phyloP scores from a whole-genome alignment of 2,888 invertebrate genomes.

The Pheosia gnoma region DNA sequence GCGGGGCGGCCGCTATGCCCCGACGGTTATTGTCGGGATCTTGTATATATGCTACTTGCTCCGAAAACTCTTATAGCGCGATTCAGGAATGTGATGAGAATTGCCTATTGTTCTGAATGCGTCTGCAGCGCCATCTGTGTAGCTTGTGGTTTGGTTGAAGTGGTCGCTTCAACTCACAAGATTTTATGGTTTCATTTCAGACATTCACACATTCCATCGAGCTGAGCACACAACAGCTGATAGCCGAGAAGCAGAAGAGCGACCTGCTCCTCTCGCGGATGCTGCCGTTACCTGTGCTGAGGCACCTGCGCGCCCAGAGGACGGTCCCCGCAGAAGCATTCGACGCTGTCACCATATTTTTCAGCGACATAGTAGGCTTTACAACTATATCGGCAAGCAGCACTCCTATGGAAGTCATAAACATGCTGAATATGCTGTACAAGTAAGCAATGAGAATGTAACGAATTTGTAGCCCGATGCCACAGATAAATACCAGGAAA shows the following conservation, averaged over 20 bases:
- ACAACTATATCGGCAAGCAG: slow-evolving; percentile 85
- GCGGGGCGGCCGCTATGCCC: no score
- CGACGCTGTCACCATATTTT: slow-evolving; percentile 88
- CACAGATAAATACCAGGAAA: no score
- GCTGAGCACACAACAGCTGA: slow-evolving; percentile 74
- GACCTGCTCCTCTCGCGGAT: slow-evolving; percentile 83
- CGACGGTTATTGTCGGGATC: no score
- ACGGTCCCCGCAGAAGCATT: slow-evolving; percentile 87
- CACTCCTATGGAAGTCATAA: slow-evolving; percentile 86
- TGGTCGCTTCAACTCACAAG: no score
- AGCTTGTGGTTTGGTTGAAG: no score
- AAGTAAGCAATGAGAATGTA: slow-evolving; percentile 57
- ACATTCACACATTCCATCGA: slow-evolving; percentile 79
- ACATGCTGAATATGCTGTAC: slow-evolving; percentile 89
- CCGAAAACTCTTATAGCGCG: no score
- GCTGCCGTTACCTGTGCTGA: slow-evolving; percentile 83
- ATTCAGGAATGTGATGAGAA: no score
- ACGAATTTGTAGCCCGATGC: no score
- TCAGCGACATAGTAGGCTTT: slow-evolving; percentile 89
- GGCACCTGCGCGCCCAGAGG: slow-evolving; percentile 78
- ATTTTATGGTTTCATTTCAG: slow-evolving; percentile 50
- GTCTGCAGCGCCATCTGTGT: no score
- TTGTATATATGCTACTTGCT: no score
- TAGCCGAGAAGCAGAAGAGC: slow-evolving; percentile 83
- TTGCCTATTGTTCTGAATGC: no score